These are phyloP conservation scores for Ambastaia sidthimunki DNA, from an alignment of 2,797 vertebrate species.

Conservation along the genomic window DNA sequence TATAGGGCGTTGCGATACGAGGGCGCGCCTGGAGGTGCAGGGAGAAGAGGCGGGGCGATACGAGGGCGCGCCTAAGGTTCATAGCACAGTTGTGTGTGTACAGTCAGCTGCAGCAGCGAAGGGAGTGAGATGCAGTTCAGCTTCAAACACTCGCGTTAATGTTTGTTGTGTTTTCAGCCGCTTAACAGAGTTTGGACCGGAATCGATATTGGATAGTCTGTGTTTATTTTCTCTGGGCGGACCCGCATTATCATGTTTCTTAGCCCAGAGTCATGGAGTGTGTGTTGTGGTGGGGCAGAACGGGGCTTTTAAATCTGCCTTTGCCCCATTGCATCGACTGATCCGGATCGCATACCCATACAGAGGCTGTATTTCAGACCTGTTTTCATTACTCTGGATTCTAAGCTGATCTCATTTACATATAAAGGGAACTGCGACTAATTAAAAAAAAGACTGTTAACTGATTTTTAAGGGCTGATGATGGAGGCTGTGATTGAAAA, in stretches of 20 bases:
- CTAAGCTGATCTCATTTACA: neutral
- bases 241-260: neutral
- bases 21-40: neutral
- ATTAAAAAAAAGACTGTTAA: neutral
- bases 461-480: slow-evolving; percentile 72
- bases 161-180: slow-evolving; percentile 6
- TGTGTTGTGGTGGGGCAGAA: slow-evolving; percentile 18
- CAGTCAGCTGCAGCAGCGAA: neutral
- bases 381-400: neutral
- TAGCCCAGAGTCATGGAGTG: slow-evolving; percentile 49
- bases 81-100: neutral
- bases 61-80: neutral
- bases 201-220: neutral
- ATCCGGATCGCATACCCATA: neutral
- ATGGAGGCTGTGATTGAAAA: slow-evolving; percentile 97
- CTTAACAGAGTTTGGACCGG: neutral
- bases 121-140: neutral
- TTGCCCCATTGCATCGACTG: slow-evolving; percentile 19
- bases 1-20: neutral
- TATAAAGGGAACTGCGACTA: neutral
- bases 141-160: neutral
- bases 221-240: neutral
- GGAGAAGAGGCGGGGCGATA: neutral
- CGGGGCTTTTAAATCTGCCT: slow-evolving; percentile 44
- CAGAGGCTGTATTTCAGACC: neutral